Base-by-base conservation (phyloP, 1,140 invertebrate species). In the Tetramorium alpestre region DNA sequence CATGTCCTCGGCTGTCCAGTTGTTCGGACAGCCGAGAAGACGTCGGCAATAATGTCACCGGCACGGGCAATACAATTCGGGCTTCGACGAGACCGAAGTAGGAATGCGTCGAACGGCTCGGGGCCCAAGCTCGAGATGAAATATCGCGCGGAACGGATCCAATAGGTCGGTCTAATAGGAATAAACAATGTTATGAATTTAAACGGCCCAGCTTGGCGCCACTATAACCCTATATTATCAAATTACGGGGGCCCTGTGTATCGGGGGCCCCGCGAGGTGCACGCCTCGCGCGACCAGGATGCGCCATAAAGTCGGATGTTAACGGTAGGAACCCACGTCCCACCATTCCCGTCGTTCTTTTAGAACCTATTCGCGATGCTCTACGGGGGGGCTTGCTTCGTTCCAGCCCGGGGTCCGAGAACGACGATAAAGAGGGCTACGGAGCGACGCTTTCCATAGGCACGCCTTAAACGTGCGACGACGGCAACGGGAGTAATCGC, bases 171-270 rank as follows among this genome's bases (percentile, higher is more conserved):
- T 92, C 92, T 91, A 92, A 90, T 89, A 89, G 89, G 90, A 92
- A 92, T 91, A 92, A 92, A 92, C 92, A 92, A 92, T 92, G 91
- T 92, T 93, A 93, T 93, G 92, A 91, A 92, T 92, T 92, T 92
- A 93, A 92, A 92, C 84, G 87, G 87, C 87, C 77, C 89, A 90
- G 88, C 92, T 92, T 92, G 92, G 92, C 91, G 92, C 92, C 92
- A 90, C 90, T 88, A 92, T 93, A 93, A 92, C 92, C 91, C 86
- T 93, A 92, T 92, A 93, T 93, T 93, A 93, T 93, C 92, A 88
- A 93, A 93, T 93, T 93, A 93, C 92, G 88, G 89, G 82, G 85
- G 80, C 85, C 87, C n/a, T 75, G 54, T 89, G 86, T 91, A 86
- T 88, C 80, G 70, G 81, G 81, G 84, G 82, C 44, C 65, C 82